phyloP scores from a whole-genome alignment of 2,113 vertebrate species.

The Oreochromis aureus region DNA sequence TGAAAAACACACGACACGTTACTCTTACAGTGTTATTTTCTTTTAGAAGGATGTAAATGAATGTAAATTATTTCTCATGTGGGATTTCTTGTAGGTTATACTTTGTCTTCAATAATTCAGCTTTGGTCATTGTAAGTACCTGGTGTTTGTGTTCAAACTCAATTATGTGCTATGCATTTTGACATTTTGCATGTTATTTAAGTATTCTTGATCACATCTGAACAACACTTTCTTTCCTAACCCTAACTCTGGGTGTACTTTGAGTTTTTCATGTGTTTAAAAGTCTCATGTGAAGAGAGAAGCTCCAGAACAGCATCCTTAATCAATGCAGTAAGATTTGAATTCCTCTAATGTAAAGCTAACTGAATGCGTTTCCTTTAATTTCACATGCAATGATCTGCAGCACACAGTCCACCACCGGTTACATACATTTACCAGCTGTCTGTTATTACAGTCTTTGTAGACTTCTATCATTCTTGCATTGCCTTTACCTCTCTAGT shows the following conservation, averaged over 20 bases:
- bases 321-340: not conserved
- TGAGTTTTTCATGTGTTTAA: not conserved
- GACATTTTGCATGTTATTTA: not conserved
- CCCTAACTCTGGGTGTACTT: not conserved
- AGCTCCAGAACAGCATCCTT: not conserved
- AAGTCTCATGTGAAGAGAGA: not conserved
- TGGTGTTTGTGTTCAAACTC: not conserved
- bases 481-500: constrained; percentile 80
- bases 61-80: not conserved
- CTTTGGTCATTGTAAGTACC: not conserved
- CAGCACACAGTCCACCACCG: not conserved
- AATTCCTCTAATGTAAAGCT: not conserved
- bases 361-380: not conserved
- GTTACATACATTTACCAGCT: not conserved
- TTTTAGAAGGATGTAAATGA: not conserved
- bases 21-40: not conserved
- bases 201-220: not conserved
- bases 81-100: not conserved
- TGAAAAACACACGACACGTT: constrained; percentile 42
- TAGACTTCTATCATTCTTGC: not conserved
- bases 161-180: not conserved
- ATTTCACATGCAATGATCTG: not conserved
- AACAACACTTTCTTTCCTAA: not conserved
- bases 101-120: not conserved
- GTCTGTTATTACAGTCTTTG: not conserved